A percentile compares a stretch with the other conserved stretches of the same genome.
These are phyloP conservation scores for Oryctolagus cuniculus DNA, from an alignment of 2,113 vertebrate species.

Conservation along the genomic window DNA sequence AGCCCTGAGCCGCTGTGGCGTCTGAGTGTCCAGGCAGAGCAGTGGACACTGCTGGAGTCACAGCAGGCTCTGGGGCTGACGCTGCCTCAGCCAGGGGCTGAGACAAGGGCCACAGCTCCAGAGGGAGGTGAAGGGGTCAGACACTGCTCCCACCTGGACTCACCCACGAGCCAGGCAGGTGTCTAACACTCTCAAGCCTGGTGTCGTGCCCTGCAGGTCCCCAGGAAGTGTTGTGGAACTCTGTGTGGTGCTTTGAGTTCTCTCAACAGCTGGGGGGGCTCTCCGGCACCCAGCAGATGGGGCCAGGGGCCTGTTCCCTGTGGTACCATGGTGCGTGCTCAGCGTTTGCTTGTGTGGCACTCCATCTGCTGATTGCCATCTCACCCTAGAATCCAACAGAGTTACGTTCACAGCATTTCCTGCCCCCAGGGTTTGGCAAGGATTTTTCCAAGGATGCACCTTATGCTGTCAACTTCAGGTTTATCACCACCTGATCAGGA, in stretches of 20 bases:
- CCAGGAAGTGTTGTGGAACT: rapidly evolving
- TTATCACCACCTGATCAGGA: not conserved
- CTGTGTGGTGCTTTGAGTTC: not conserved
- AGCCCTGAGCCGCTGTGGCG: not conserved
- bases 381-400: not conserved
- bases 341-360: not conserved
- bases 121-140: not conserved
- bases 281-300: not conserved
- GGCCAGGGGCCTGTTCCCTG: no score
- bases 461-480: not conserved
- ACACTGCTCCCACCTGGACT: not conserved
- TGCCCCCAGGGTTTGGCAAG: rapidly evolving
- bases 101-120: not conserved
- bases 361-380: not conserved
- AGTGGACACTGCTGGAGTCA: not conserved
- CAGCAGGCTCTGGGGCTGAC: rapidly evolving
- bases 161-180: rapidly evolving
- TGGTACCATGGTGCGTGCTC: not conserved
- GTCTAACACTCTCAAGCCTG: not conserved
- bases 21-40: not conserved
- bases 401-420: no score
- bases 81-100: not conserved
- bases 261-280: not conserved
- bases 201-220: not conserved
- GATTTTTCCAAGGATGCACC: not conserved